Evolutionary conservation across 2,888 invertebrate species (phyloP).

Genomic region (Embidobia sp.): DNA sequence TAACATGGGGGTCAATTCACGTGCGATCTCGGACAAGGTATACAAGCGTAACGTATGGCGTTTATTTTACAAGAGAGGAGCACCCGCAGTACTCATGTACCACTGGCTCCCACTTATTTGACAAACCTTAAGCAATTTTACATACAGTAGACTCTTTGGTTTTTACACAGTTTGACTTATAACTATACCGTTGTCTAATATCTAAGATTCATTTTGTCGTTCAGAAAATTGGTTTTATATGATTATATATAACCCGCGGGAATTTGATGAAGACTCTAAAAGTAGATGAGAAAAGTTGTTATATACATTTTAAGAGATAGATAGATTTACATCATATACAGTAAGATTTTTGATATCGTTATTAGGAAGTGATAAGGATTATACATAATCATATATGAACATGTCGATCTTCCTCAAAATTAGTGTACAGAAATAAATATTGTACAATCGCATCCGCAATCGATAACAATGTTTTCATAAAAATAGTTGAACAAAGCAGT

Average conservation of each 20-base stretch:
- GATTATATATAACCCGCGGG: slow-evolving; percentile 50
- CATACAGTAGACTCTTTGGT: slow-evolving; percentile 53
- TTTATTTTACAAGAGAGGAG: slow-evolving; percentile 80
- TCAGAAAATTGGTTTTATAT: slow-evolving; percentile 28
- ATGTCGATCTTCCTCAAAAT: background rate
- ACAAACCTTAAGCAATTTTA: slow-evolving; percentile 63
- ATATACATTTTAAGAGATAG: slow-evolving; percentile 31
- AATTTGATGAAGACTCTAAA: background rate
- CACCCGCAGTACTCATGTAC: slow-evolving; percentile 67
- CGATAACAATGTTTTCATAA: slow-evolving; percentile 9
- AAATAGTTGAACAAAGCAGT: too few species aligned
- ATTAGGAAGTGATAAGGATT: slow-evolving; percentile 27
- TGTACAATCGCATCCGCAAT: slow-evolving; percentile 1
- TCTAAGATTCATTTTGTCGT: slow-evolving; percentile 18
- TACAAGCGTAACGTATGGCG: slow-evolving; percentile 80
- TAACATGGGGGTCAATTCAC: slow-evolving; percentile 66
- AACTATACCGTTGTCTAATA: slow-evolving; percentile 15
- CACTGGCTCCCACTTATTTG: slow-evolving; percentile 57
- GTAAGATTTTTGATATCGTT: slow-evolving; percentile 11
- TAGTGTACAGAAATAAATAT: slow-evolving; percentile 29
- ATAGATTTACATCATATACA: slow-evolving; percentile 61
- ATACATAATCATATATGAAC: slow-evolving; percentile 54
- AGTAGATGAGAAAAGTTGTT: slow-evolving; percentile 8
- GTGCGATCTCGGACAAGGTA: slow-evolving; percentile 68
- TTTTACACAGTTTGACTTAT: slow-evolving; percentile 40